A percentile compares a stretch with the other conserved stretches of the same genome.
phyloP scores from a whole-genome alignment of 2,888 invertebrate genomes.

The Subacronicta megacephala region DNA sequence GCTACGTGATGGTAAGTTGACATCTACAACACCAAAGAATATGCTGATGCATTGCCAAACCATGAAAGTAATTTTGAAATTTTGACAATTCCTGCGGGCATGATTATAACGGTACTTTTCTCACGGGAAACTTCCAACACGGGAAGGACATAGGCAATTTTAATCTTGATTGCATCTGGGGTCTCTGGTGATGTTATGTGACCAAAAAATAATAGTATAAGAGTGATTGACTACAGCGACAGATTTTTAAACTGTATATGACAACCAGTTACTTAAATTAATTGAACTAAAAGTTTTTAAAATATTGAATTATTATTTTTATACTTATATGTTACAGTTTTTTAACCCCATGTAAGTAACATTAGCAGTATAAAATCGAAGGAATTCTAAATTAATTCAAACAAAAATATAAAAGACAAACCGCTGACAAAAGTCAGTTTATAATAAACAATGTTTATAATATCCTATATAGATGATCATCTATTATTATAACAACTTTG shows the following conservation, averaged over 20 bases:
- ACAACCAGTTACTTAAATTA: no score
- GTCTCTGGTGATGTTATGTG: constrained; percentile 21
- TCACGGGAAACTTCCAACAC: constrained; percentile 52
- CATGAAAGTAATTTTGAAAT: background rate
- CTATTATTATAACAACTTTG: constrained; percentile 75
- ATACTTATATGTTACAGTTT: no score
- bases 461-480: constrained; percentile 54
- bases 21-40: no score
- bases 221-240: background rate
- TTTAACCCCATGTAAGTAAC: no score
- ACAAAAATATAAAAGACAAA: background rate
- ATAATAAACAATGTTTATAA: constrained; percentile 47
- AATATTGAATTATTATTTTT: no score
- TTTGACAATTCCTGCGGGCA: constrained; percentile 5
- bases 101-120: constrained; percentile 43
- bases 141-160: constrained; percentile 58
- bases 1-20: no score
- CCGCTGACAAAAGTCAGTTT: constrained; percentile 31
- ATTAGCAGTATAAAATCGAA: background rate
- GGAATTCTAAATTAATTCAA: background rate
- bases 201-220: background rate
- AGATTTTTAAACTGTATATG: no score
- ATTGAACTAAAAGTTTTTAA: no score
- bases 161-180: constrained; percentile 49
- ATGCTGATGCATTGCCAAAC: no score